Evolutionary conservation across 2,113 vertebrate species (phyloP), one percentile per base, ranked within the genome.

Genomic region (Stigmatopora argus): DNA sequence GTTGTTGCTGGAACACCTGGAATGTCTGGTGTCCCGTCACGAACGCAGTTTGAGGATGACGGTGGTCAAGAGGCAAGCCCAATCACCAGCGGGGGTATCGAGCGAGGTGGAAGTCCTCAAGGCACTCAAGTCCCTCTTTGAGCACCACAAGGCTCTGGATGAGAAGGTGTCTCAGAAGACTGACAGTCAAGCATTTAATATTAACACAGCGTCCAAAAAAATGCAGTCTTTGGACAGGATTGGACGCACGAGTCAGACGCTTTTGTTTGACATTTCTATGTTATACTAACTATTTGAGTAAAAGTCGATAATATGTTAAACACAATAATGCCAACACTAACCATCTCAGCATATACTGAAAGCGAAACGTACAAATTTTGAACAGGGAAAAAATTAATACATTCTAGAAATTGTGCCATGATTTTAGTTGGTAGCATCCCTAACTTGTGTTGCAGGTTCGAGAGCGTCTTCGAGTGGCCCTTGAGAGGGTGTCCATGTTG

Each of bases 101-200:
- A 96, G 94, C 0, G 95, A 96, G 88, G 94, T 97, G 55, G 95
- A 97, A 78, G 95, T 97, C 62, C 92, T 97, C 70, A 96, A 97
- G 84, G 94, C 95, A 70, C 92, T 97, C 26, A 97, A 97, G 78
- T 96, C 95, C 52, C 91, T 97, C 63, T 97, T 97, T 63, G 95
- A 96, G 85, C 95, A 96, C 73, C 95, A 97, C 90, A 97, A 96
- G 73, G 95, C 95, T 56, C 89, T 96, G 65, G 95, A 97, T 76
- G 95, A 96, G 85, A 96, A 96, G 93, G 95, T 94, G 82, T 45
- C 79, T 62, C 59, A 45, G 51, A 52, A 49, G 4, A 5, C n/a
- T 18, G 35, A 38, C 35, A 38, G 7, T 5, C 4, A 5, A 38
- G 35, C 35, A 7, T 7, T 38, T 7, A 38, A 38, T 38, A 38